Base-by-base conservation (phyloP, 2,888 invertebrate species). In the Stenodera caucasica region DNA sequence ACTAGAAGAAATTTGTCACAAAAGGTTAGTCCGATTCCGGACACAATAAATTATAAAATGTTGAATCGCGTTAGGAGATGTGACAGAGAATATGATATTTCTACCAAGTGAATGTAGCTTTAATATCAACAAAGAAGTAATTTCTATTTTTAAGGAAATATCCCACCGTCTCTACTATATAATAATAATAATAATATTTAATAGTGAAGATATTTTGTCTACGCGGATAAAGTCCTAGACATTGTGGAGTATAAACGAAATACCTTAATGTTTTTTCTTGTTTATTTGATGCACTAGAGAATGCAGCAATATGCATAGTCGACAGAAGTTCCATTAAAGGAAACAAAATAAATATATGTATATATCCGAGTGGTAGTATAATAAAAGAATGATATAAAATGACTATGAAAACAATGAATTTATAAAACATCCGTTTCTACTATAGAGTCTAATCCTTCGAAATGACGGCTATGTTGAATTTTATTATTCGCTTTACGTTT, bases 1-100 rank as follows among this genome's bases (percentile, higher is more conserved):
- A 60, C 65, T 61, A 63, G 63, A 67, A 69, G 68, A 70, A 70
- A 71, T 72, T 71, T 72, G 72, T 72, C 71, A 68, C 66, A 65
- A 67, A 66, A 66, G 67, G 61, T 68, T 63, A 67, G 45, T 45
- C 45, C 66, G 60, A 68, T 65, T 64, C 65, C 59, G 62, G 54
- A 62, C 55, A 66, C 68, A 67, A 71, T 72, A 70, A 67, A 68
- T 70, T 70, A 72, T 70, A 66, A 70, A 69, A 72, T 66, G 68
- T 69, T 69, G 67, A 70, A 71, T 68, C 67, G 68, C 69, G 65
- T 64, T 57, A 57, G 55, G 57, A 40, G 60, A 49, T 56, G 51
- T 57, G 59, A 53, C 60, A 57, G 51, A 49, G 33, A 49, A 52
- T 40, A 26, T 57, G 51, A 55, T 54, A 54, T 51, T 45, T 45